Base-by-base conservation (phyloP, 2,888 invertebrate genomes). In the Drosophila mayaguana region DNA sequence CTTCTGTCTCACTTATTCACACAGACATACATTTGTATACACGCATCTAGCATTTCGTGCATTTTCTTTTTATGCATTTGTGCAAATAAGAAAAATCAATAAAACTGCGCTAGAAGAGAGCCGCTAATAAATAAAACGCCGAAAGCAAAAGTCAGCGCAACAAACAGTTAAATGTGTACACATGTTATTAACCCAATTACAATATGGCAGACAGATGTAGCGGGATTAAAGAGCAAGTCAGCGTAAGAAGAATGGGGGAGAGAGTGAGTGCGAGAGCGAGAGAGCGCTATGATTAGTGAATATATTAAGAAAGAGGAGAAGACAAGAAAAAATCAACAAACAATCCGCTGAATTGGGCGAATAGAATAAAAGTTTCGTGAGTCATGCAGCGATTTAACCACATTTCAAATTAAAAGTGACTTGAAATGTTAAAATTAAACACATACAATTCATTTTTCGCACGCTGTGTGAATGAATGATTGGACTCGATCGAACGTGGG, bases 41-140 rank as follows among this genome's bases (percentile, higher is more conserved):
- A 11, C 43, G 36, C 62, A 42, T 46, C 42, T 51, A 65, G 53
- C 46, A 66, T 79, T 75, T 75, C 50, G 28, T 80, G 71, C 70
- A 89, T 74, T 78, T 45, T 40, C 45, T 59, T 34, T 51, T 20
- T 63, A 50, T 70, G 70, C 64, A 72, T 57, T 61, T 60, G 56
- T 70, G 88, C 72, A 84, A 88, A 84, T 82, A 79, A 77, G 80
- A 89, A 88, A 84, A 84, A 84, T 88, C 88, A 89, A 84, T 89
- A 89, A 69, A 64, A 28, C 45, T 63, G 63, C 65, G 64, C 56
- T 70, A 51, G 61, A 63, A 43, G 55, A 60, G 53, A 61, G 59
- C 55, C 60, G 59, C 61, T 62, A 67, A 66, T 63, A 69, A 63
- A 51, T 46, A 76, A 63, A 50, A 68, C 56, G 63, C 53, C 66